Percentiles rank a stretch among this genome's conserved stretches.
Conservation (phyloP, 2,888 invertebrate genomes). For the Drosophila suboccidentalis region DNA sequence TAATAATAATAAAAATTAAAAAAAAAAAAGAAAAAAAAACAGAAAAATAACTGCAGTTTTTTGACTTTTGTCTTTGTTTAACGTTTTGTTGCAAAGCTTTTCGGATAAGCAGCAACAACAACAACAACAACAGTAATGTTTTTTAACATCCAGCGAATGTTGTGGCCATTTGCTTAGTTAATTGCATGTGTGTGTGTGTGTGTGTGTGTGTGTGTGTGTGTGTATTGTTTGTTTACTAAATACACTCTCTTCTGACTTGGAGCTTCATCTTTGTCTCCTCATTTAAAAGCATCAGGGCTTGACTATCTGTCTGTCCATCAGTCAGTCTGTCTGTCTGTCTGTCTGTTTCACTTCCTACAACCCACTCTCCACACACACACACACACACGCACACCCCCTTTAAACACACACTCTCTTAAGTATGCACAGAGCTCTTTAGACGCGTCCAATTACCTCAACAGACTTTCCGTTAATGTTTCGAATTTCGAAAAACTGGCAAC, state of each 20-base stretch:
- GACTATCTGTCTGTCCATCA: slow-evolving; percentile 15
- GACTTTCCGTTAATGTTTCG: slow-evolving; percentile 77
- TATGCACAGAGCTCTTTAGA: slow-evolving; percentile 41
- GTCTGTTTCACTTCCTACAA: slow-evolving; percentile 29
- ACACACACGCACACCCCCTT: neutral
- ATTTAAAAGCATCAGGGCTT: slow-evolving; percentile 15
- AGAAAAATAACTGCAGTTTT: slow-evolving; percentile 13
- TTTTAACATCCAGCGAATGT: slow-evolving; percentile 15
- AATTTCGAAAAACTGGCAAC: slow-evolving; percentile 68
- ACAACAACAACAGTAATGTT: neutral
- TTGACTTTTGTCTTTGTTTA: slow-evolving; percentile 13
- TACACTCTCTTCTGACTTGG: slow-evolving; percentile 5
- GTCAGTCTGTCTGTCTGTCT: slow-evolving; percentile 15
- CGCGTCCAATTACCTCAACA: slow-evolving; percentile 79
- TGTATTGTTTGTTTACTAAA: neutral
- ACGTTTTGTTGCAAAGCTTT: slow-evolving; percentile 5
- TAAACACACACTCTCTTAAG: neutral
- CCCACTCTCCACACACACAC: neutral
- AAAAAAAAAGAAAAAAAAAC: slow-evolving; percentile 2
- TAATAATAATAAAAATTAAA: slow-evolving; percentile 18
- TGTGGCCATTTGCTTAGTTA: slow-evolving; percentile 3
- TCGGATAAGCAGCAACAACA: neutral
- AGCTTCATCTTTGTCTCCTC: neutral
- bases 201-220: neutral
- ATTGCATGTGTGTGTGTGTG: neutral